Percentiles rank a stretch among this genome's conserved stretches.
These are phyloP conservation scores for Peromyscus maniculatus DNA, from an alignment of 2,113 vertebrate genomes.

Conservation along the genomic window DNA sequence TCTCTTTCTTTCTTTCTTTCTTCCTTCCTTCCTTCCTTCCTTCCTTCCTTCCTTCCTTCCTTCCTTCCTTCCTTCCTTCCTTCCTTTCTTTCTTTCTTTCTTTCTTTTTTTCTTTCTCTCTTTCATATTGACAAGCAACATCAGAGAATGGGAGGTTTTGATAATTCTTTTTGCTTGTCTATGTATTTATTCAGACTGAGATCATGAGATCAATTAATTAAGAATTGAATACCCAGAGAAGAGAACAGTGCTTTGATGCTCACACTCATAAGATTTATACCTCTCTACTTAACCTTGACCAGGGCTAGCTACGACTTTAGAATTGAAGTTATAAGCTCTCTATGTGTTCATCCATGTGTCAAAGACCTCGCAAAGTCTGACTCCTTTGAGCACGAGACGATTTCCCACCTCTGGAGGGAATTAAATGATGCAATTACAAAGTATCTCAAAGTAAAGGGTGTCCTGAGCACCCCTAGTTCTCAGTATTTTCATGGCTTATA, in stretches of 20 bases:
- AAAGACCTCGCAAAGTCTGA: neutral
- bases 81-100: too few species aligned
- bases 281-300: neutral
- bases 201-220: neutral
- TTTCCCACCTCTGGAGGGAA: neutral
- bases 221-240: neutral
- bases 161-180: neutral
- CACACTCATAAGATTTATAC: neutral
- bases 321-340: neutral
- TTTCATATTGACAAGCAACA: neutral
- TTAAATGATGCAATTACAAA: neutral
- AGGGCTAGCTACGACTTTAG: neutral
- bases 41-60: too few species aligned
- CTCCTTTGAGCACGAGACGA: neutral
- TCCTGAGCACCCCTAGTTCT: neutral
- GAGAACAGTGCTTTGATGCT: neutral
- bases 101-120: neutral
- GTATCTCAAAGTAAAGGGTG: neutral
- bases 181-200: neutral
- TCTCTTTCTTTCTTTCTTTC: neutral
- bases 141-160: neutral
- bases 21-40: fast-evolving
- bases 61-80: fast-evolving
- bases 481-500: neutral
- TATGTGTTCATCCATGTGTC: neutral